Base-by-base conservation (phyloP, 2,888 invertebrate species). In the Lasioglossum calceatum region DNA sequence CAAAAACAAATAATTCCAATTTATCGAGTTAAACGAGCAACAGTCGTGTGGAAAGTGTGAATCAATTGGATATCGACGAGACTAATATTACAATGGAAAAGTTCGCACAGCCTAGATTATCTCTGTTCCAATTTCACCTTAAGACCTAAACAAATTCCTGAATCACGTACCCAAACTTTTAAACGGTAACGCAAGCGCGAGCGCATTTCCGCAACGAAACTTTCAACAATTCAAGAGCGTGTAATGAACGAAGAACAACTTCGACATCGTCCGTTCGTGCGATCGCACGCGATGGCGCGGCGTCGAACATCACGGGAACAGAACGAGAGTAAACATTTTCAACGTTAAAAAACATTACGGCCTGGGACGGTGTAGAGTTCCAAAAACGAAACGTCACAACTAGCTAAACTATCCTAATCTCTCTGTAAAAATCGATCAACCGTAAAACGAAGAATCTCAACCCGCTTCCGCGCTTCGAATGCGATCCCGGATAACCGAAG, bases 371-470 rank as follows among this genome's bases (percentile, higher is more conserved):
- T 32, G 74, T 78, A 82, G 47, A 47, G 73, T 64, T 73, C 79
- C 71, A 77, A 87, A 54, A 88, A 77, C 64, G 67, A 86, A 67
- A 89, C 71, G 79, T 72, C 64, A 75, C 81, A 85, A 87, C 87
- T 76, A 87, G 79, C 81, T 78, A 78, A 71, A 70, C 73, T 80
- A 83, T 42, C 72, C 79, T 87, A 89, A 82, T 73, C 58, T 79
- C 64, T 79, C 79, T 75, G 85, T 87, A 89, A 89, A 85, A 87
- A 87, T 84, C 82, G 88, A 89, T 84, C 79, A 82, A 85, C 82
- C 79, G 74, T 89, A 87, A 87, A 89, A 85, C 44, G 77, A 64
- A 85, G 79, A 82, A 76, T 85, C 78, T 82, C 72, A 78, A 78
- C 36, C 54, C 82, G 77, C 71, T 58, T 67, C 58, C 78, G 77